phyloP scores from a whole-genome alignment of 2,113 vertebrate genomes.

The Epinephelus fuscoguttatus region DNA sequence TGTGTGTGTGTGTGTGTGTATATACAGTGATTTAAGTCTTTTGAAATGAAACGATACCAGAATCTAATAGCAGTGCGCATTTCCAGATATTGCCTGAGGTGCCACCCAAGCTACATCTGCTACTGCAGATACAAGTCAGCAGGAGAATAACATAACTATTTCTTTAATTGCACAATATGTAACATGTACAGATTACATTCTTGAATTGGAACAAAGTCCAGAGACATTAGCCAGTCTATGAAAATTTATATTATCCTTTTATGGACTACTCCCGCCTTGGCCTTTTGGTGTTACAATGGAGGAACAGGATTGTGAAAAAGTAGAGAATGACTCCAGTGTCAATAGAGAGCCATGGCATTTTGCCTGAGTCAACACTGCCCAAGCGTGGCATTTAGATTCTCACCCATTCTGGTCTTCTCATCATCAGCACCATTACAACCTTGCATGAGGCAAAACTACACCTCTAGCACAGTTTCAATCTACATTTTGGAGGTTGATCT shows the following conservation, averaged over 20 bases:
- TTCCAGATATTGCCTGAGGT: background rate
- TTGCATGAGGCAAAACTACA: slow-evolving; percentile 30
- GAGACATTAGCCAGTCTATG: background rate
- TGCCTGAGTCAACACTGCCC: slow-evolving; percentile 49
- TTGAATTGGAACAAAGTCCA: background rate
- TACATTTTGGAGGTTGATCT: slow-evolving; percentile 30
- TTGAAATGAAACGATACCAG: background rate
- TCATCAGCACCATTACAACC: slow-evolving; percentile 45
- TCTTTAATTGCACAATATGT: background rate
- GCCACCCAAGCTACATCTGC: background rate
- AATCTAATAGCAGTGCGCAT: background rate
- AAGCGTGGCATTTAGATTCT: slow-evolving; percentile 60
- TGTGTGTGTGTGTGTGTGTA: too few relatives aligned
- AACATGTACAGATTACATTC: background rate
- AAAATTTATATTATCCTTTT: slow-evolving; percentile 7
- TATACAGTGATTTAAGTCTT: background rate
- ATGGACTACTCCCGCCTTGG: slow-evolving; percentile 11
- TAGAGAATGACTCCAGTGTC: slow-evolving; percentile 32
- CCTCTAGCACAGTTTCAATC: background rate
- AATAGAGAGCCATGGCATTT: slow-evolving; percentile 58
- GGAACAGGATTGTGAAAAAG: slow-evolving; percentile 33
- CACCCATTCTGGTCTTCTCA: slow-evolving; percentile 16
- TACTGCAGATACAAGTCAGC: background rate
- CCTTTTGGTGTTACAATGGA: slow-evolving; percentile 32
- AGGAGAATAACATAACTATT: background rate